Conservation (phyloP, 1,140 invertebrate genomes). For the Anagrus nilaparvatae region DNA sequence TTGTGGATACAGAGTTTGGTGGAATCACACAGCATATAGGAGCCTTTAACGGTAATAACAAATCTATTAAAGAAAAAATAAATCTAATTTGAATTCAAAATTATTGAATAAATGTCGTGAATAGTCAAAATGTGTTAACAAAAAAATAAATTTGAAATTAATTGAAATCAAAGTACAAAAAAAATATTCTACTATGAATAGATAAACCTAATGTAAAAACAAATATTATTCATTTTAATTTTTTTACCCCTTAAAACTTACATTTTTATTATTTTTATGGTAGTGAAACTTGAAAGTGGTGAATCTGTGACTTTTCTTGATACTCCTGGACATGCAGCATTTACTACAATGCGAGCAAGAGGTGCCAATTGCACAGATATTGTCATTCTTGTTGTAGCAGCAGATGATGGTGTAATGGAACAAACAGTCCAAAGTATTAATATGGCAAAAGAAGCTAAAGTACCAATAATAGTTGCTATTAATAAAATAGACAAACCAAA, state of each 20-base stretch:
- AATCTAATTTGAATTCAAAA: background rate
- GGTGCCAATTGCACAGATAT: conserved; percentile 92
- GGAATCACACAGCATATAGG: conserved; percentile 99
- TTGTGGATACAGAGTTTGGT: conserved; percentile 91
- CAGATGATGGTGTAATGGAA: conserved; percentile 98
- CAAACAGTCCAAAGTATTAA: conserved; percentile 81
- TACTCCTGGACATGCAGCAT: conserved; percentile 99
- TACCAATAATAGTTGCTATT: conserved; percentile 95
- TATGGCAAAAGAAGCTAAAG: conserved; percentile 65
- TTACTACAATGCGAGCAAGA: conserved; percentile 79
- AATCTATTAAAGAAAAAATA: background rate
- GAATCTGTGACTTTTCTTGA: conserved; percentile 89
- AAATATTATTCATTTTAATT: too few relatives aligned
- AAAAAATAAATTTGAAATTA: too few relatives aligned
- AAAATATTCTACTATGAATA: too few relatives aligned
- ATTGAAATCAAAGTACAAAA: too few relatives aligned
- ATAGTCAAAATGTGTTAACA: conserved; percentile 2
- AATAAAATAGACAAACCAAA: conserved; percentile 96
- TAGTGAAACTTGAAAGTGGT: conserved; percentile 57
- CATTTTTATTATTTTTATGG: too few relatives aligned
- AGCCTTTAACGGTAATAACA: conserved; percentile 71
- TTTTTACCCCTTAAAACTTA: too few relatives aligned
- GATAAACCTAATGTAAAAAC: too few relatives aligned
- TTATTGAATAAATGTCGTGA: background rate
- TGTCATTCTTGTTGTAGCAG: conserved; percentile 92